Evolutionary conservation across 1,140 invertebrate genomes (phyloP), one percentile per base, ranked within the genome.

Genomic region (Prorops nasuta): DNA sequence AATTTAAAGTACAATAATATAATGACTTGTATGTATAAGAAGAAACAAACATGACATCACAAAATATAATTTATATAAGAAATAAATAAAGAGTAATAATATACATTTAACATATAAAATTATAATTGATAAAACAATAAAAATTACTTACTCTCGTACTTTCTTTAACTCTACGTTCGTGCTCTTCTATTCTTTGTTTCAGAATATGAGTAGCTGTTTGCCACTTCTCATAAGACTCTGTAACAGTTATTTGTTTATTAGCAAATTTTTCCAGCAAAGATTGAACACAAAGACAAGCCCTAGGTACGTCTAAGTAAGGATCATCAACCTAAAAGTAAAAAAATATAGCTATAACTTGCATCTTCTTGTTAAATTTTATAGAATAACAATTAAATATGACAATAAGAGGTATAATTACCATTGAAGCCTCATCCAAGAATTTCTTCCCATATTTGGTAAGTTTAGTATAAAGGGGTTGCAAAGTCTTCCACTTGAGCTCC

Each of bases 151-250:
- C 89, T 80, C 82, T 86, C 39, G 83, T 83, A 56, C 87, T 87
- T 69, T 91, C 88, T 63, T 84, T 83, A 62, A 90, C 79, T 65
- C 85, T 86, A 68, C 83, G 79, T 59, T 90, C 83, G 72, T 86
- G 85, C 28, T 85, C 81, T 21, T 84, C 80, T 37, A 82, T 77
- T 47, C 84, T 79, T 71, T 90, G 84, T 46, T 85, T 83, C 63
- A 84, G 81, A 59, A 84, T 82, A 38, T 80, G 78, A 22, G 88
- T 77, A 40, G 64, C 80, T 73, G 55, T 83, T 79, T 84, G 82
- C 81, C 85, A 89, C 61, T 81, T 83, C 62, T 90, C 82, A 81
- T 86, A 86, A 49, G 82, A 81, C 52, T 84, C 81, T 28, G 81
- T 84, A 19, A 90, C 76, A 44, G 80, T 77, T 51, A 84, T 74